Base-by-base conservation (phyloP, 2,888 invertebrate genomes). In the Mimumesa dahlbomi region DNA sequence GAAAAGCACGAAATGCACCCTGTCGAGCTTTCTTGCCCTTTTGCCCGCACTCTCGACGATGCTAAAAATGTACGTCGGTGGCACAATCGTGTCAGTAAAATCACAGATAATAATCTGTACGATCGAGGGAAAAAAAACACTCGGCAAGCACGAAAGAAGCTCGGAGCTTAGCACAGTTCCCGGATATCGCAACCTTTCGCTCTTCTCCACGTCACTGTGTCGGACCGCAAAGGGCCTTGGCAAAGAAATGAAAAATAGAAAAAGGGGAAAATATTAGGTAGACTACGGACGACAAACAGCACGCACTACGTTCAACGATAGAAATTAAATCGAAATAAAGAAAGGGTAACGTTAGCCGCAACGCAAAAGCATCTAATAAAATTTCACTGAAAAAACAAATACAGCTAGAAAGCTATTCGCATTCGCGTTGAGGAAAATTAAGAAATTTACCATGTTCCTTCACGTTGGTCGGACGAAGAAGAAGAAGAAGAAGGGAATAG, bases 371-470 rank as follows among this genome's bases (percentile, higher is more conserved):
- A n/a, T n/a, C n/a, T n/a, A n/a, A n/a, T n/a, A n/a, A n/a, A n/a
- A n/a, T n/a, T n/a, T n/a, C n/a, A n/a, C n/a, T n/a, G n/a, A 11
- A 40, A 40, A 6, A 40, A 18, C 14, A 2, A 40, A 40, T 7
- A 16, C 16, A 16, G 2, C 14, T 7, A 40, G n/a, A 40, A 40
- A 16, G 2, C n/a, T 34, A 34, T 11, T 34, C 3, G 34, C n/a
- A 25, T 13, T 18, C 21, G 14, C 36, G n/a, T 13, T 29, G 11
- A 18, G 14, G 4, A 16, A 16, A 16, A 2, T n/a, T n/a, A 11
- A 43, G 36, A 48, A 67, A 49, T 54, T 74, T 74, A 79, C 68
- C 71, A 76, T 79, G 31, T 62, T 66, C 43, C 49, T 52, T 18
- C 29, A 21, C 48, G 67, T 36, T 9, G 64, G 13, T 61, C 53